Conservation (phyloP, 2,888 invertebrate genomes). For the Cephus sareptanus region DNA sequence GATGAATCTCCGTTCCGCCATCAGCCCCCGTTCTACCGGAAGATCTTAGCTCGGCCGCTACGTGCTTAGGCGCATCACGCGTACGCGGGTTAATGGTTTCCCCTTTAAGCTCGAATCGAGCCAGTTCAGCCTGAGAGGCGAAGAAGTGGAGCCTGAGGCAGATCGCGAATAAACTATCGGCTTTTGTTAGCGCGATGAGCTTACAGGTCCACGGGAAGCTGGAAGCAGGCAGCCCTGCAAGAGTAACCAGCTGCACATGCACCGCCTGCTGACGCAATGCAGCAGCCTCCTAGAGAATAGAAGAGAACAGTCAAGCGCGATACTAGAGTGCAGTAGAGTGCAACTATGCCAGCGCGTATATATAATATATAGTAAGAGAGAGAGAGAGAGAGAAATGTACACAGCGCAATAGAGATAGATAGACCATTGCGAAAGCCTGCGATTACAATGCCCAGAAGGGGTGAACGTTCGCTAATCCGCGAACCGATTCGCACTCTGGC, state of each 20-base stretch:
- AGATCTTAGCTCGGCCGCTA: background rate
- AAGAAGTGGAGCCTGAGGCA: background rate
- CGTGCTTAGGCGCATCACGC: background rate
- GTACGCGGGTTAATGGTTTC: background rate
- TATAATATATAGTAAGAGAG: too few species aligned
- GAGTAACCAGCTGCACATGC: background rate
- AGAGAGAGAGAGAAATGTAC: background rate
- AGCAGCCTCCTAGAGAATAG: background rate
- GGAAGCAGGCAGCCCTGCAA: background rate
- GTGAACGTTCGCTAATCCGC: conserved; percentile 32
- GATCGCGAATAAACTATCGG: background rate
- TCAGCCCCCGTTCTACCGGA: background rate
- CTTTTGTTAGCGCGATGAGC: background rate
- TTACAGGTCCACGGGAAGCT: background rate
- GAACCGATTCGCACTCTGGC: background rate
- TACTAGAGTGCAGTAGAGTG: background rate
- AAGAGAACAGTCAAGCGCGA: background rate
- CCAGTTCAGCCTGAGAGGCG: background rate
- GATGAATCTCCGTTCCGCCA: background rate
- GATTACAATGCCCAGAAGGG: conserved; percentile 17
- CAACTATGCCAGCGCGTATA: background rate
- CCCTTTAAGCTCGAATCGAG: background rate
- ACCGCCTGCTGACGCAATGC: background rate
- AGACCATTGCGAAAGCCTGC: background rate
- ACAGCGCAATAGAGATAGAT: background rate